Percentiles rank a stretch among this genome's conserved stretches.
These are phyloP conservation scores for Dastarcus helophoroides DNA, from an alignment of 2,888 invertebrate genomes.

Conservation along the genomic window DNA sequence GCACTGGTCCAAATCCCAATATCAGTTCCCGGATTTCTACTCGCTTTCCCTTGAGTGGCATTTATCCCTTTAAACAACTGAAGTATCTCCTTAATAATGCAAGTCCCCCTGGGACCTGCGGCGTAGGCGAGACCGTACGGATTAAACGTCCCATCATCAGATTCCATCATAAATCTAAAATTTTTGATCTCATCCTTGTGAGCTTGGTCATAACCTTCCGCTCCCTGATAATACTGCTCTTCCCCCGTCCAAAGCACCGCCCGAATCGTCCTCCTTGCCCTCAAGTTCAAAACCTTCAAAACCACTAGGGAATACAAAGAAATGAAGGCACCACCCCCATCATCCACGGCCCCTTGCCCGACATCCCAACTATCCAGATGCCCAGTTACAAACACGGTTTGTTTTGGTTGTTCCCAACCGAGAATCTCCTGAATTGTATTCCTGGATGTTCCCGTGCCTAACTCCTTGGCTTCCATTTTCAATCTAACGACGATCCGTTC, in stretches of 20 bases:
- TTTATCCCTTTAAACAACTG: no score
- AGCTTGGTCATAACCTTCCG: conserved; percentile 47
- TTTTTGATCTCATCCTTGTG: conserved; percentile 49
- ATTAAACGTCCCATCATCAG: no score
- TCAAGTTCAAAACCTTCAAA: conserved; percentile 50
- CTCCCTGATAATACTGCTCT: conserved; percentile 61
- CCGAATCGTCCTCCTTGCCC: conserved; percentile 60
- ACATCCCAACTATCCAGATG: conserved; percentile 85
- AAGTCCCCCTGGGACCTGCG: conserved; percentile 49
- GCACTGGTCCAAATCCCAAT: conserved; percentile 48
- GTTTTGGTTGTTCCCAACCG: conserved; percentile 40
- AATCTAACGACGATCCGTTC: conserved; percentile 43
- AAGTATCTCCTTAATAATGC: conserved; percentile 59
- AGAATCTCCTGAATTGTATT: conserved; percentile 62
- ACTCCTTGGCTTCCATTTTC: conserved; percentile 51
- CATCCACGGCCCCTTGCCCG: conserved; percentile 80
- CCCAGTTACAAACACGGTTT: conserved; percentile 65
- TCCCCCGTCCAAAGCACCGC: conserved; percentile 66
- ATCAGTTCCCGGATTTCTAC: no score
- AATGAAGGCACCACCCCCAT: conserved; percentile 69
- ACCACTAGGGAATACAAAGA: conserved; percentile 64
- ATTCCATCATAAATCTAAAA: conserved; percentile 69
- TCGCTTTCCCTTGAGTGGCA: no score
- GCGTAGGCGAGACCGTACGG: conserved; percentile 57
- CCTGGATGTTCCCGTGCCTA: conserved; percentile 48